A percentile compares a stretch with the other conserved stretches of the same genome.
Evolutionary conservation across 2,888 invertebrate genomes (phyloP).

Genomic region (Tetragnatha montana): DNA sequence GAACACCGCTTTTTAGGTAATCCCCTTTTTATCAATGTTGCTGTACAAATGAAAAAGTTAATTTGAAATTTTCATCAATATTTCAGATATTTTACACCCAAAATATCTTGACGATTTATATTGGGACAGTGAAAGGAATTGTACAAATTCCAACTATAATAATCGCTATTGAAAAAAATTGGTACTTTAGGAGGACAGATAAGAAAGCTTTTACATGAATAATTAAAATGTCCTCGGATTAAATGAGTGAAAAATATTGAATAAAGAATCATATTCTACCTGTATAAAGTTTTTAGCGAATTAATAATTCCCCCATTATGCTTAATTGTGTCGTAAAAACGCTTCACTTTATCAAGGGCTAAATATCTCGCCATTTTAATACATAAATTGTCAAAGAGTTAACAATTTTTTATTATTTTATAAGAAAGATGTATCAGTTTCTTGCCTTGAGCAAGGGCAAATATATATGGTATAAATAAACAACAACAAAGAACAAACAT

Average conservation of each 20-base stretch:
- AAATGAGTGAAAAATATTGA: neutral
- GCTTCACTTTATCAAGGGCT: constrained; percentile 82
- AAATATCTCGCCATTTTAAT: constrained; percentile 64
- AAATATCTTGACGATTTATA: neutral
- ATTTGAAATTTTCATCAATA: too few relatives aligned
- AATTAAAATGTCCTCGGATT: neutral
- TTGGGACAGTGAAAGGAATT: neutral
- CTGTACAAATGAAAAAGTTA: too few relatives aligned
- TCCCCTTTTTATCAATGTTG: too few relatives aligned
- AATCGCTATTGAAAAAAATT: neutral
- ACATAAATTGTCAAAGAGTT: neutral
- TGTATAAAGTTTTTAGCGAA: constrained; percentile 83
- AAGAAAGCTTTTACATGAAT: neutral
- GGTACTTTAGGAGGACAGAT: neutral
- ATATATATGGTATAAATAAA: too few relatives aligned
- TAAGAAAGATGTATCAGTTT: too few relatives aligned
- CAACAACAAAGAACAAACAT: too few relatives aligned
- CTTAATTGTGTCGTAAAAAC: constrained; percentile 82
- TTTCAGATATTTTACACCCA: too few relatives aligned
- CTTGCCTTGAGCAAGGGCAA: too few relatives aligned
- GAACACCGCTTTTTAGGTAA: too few relatives aligned
- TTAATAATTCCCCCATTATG: constrained; percentile 85
- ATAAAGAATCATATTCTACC: constrained; percentile 78
- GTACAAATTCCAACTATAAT: neutral
- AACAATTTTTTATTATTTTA: too few relatives aligned